A percentile compares a stretch with the other conserved stretches of the same genome.
Conservation (phyloP, 2,797 vertebrate species). For the Oryzias sinensis region DNA sequence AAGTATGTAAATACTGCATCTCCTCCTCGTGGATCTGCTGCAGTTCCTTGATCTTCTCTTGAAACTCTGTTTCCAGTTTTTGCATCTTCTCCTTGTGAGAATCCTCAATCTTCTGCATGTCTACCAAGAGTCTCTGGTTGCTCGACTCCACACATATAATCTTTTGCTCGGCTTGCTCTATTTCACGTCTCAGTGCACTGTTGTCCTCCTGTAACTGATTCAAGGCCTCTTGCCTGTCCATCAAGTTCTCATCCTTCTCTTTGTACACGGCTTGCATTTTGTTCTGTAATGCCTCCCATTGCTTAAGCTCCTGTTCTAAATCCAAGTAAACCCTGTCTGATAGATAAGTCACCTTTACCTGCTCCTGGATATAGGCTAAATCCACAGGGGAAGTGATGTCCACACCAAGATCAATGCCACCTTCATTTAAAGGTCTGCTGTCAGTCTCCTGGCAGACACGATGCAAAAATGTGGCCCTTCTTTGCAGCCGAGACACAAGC, state of each 20-base stretch:
- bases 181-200: conserved; percentile 63
- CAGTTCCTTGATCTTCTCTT: conserved; percentile 84
- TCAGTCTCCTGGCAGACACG: conserved; percentile 79
- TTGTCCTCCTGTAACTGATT: conserved; percentile 77
- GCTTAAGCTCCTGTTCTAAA: conserved; percentile 75
- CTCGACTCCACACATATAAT: conserved; percentile 71
- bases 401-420: conserved; percentile 42
- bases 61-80: conserved; percentile 82
- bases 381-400: conserved; percentile 62
- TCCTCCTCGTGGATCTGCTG: conserved; percentile 86
- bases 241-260: conserved; percentile 73
- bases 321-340: conserved; percentile 79
- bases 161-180: conserved; percentile 78
- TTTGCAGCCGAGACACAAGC: conserved; percentile 80
- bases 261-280: conserved; percentile 69
- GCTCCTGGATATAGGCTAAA: conserved; percentile 76
- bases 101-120: conserved; percentile 77
- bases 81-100: conserved; percentile 78
- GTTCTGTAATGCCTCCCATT: conserved; percentile 66
- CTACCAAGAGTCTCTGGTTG: conserved; percentile 72
- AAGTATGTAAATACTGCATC: conserved; percentile 81
- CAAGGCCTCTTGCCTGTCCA: conserved; percentile 78
- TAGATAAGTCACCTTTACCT: conserved; percentile 85
- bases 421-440: conserved; percentile 28
- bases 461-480: conserved; percentile 75